Base-by-base conservation (phyloP, 2,888 invertebrate species). In the Agonopterix heracliana region DNA sequence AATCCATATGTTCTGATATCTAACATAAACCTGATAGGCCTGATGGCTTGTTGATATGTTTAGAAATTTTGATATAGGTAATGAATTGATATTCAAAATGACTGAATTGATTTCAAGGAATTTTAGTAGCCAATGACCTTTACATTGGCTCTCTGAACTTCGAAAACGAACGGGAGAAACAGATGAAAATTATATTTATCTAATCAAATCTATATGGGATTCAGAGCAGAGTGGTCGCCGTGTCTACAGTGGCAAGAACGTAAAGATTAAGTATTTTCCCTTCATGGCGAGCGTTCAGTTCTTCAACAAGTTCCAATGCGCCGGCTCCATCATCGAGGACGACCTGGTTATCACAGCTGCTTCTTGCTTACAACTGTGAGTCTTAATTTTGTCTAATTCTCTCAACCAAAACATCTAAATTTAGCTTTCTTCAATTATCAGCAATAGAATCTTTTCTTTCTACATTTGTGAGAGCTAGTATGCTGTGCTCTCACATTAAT, bases 281-380 rank as follows among this genome's bases (percentile, higher is more conserved):
- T 87, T 86, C 58, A 71, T 87, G 70, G 85, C 77, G 1, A 79
- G 77, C 52, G 59, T 87, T 0, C 78, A 77, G 14, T 66, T 84
- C 14, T 79, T 82, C 57, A 68, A 69, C 44, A 68, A 61, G 50
- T 84, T 81, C 52, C 73, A 77, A 26, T 85, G 86, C 44, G 74
- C 68, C 1, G 86, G 85, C 4, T 75, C 79, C 51, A 83, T 87
- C 47, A 78, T 87, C 50, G 74, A 76, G 44, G 68, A 73, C 2
- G 83, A 85, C 52, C 57, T 85, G 9, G 56, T 86, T 44, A 66
- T 86, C 45, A 82, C 80, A 0, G 80, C 86, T 2, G 77, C 83
- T 5, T 85, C 86, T 0, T 86, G 86, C 57, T 60, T 87, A 43
- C 85, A 86, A 63, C 46, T 84, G 86, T 84, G 62, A 71, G 76